Percentiles rank a stretch among this genome's conserved stretches.
Evolutionary conservation across 2,797 vertebrate species (phyloP).

Genomic region (Sarcophilus harrisii): DNA sequence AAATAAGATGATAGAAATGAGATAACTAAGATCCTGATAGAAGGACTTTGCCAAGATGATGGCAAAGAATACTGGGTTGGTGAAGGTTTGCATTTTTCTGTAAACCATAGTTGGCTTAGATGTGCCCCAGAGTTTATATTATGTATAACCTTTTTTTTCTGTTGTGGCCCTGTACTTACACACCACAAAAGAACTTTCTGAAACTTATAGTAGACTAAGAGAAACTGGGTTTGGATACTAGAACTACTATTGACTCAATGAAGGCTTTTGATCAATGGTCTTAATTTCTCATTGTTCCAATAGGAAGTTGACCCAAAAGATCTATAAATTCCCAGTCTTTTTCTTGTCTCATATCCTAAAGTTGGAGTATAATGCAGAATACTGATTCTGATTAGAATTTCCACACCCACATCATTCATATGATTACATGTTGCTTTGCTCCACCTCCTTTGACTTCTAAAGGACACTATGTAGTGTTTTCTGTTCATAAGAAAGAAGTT

Average conservation of each 20-base stretch:
- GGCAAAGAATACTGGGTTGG: neutral
- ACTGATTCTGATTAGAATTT: neutral
- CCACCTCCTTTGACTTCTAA: neutral
- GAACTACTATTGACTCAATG: neutral
- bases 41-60: neutral
- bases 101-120: neutral
- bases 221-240: neutral
- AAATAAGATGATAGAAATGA: neutral
- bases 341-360: neutral
- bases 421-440: neutral
- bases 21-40: neutral
- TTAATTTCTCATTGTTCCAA: neutral
- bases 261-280: neutral
- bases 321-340: neutral
- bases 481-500: neutral
- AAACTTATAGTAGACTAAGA: neutral
- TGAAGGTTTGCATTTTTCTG: neutral
- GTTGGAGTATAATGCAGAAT: neutral
- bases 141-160: neutral
- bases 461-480: neutral
- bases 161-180: neutral
- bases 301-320: neutral
- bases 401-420: neutral
- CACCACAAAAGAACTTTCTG: neutral
- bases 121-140: neutral